A percentile compares a stretch with the other conserved stretches of the same genome.
These are phyloP conservation scores for Eristalis arbustorum DNA, from an alignment of 2,888 invertebrate genomes.

Conservation along the genomic window DNA sequence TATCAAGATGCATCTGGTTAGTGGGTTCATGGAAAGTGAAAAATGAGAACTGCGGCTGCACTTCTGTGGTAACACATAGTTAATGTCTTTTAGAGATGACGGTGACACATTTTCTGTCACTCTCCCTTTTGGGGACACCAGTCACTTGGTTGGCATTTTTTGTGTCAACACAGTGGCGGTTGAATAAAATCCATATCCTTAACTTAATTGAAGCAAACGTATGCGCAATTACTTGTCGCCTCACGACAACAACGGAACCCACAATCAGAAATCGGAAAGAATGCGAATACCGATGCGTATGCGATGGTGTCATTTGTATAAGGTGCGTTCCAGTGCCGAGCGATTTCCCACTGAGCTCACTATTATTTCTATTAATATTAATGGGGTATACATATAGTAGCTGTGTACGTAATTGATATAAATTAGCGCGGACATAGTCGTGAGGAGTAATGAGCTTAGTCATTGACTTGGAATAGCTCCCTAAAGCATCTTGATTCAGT, in stretches of 20 bases:
- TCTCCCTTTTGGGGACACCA: neutral
- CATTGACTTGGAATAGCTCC: neutral
- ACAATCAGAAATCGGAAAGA: neutral
- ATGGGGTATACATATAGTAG: neutral
- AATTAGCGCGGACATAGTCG: neutral
- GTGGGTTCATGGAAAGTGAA: conserved; percentile 43
- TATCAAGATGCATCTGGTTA: conserved; percentile 50
- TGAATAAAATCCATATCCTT: neutral
- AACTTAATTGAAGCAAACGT: neutral
- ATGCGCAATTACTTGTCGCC: neutral
- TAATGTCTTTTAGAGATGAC: neutral
- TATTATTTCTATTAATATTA: neutral
- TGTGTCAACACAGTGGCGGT: neutral
- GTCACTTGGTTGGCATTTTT: neutral
- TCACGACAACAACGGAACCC: neutral
- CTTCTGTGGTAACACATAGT: neutral
- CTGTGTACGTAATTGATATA: neutral
- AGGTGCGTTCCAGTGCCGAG: neutral
- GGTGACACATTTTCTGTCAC: neutral
- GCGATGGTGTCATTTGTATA: conserved; percentile 21
- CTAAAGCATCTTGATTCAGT: neutral
- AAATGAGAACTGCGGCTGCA: conserved; percentile 19
- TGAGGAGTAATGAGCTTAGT: neutral
- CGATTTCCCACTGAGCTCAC: neutral
- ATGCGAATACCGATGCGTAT: neutral